These are phyloP conservation scores for Cuculus canorus DNA, from an alignment of 2,797 vertebrate genomes.

Conservation along the genomic window DNA sequence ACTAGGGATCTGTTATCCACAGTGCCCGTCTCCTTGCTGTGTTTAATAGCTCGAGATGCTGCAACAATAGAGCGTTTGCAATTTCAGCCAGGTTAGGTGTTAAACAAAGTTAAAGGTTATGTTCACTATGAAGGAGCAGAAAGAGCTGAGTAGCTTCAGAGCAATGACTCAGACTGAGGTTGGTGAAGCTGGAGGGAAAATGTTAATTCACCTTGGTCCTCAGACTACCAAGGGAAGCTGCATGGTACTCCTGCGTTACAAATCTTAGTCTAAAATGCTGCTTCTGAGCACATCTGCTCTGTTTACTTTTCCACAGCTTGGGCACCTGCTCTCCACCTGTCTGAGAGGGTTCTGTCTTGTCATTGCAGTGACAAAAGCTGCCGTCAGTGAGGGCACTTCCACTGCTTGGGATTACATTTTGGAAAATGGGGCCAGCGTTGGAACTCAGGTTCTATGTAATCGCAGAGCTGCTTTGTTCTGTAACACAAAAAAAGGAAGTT, in stretches of 20 bases:
- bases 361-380: neutral
- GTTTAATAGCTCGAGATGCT: neutral
- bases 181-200: neutral
- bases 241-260: fast-evolving
- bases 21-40: neutral
- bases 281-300: neutral
- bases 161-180: neutral
- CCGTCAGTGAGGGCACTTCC: neutral
- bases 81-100: neutral
- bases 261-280: neutral
- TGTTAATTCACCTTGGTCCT: neutral
- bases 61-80: neutral
- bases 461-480: fast-evolving
- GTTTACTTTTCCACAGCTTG: neutral
- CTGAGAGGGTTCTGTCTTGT: neutral
- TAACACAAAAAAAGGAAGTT: neutral
- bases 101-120: neutral
- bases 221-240: neutral
- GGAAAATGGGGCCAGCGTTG: neutral
- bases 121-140: neutral
- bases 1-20: neutral
- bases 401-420: neutral
- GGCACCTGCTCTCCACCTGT: neutral
- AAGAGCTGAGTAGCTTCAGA: neutral
- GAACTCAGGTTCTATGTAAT: neutral